Percentiles rank a stretch among this genome's conserved stretches.
phyloP scores from a whole-genome alignment of 1,140 invertebrate genomes.

The Eriocheir sinensis region DNA sequence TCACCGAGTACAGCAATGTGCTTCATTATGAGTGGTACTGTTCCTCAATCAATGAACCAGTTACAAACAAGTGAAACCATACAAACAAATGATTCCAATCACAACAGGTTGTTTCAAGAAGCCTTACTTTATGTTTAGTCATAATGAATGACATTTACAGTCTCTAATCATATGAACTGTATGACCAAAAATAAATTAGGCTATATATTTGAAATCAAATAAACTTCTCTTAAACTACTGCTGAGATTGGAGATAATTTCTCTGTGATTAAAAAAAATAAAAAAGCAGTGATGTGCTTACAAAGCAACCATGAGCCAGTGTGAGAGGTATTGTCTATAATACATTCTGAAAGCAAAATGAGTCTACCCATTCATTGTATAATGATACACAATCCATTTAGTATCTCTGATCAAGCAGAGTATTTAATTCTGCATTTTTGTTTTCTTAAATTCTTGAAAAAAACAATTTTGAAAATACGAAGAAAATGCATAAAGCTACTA shows the following conservation, averaged over 20 bases:
- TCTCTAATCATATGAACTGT: background rate
- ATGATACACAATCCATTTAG: background rate
- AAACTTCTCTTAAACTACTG: background rate
- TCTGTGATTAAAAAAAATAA: too few species aligned
- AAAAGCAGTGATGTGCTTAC: background rate
- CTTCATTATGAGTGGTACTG: too few species aligned
- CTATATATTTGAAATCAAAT: background rate
- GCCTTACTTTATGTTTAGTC: background rate
- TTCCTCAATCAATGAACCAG: too few species aligned
- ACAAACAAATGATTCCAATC: background rate
- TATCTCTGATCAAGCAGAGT: background rate
- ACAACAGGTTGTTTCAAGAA: background rate
- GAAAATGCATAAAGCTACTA: too few species aligned
- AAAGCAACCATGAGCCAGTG: conserved; percentile 13
- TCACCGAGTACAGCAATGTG: too few species aligned
- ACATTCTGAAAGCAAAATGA: background rate
- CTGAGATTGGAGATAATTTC: background rate
- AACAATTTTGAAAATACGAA: too few species aligned
- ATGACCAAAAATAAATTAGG: background rate
- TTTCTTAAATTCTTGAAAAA: too few species aligned
- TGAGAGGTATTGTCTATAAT: background rate
- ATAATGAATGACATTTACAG: background rate
- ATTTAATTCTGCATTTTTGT: too few species aligned
- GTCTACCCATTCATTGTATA: background rate
- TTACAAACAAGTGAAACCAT: too few species aligned